phyloP scores from a whole-genome alignment of 2,113 vertebrate genomes.

The chimpanzee (Pan troglodytes) region NHGRI_mPanTro3-v2.1_pri NC_072402.2:146229001-146229500 shows the following conservation, averaged over 20 bases:
- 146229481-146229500: slow-evolving; percentile 23
- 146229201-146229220: not conserved
- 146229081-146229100: not conserved
- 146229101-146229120: not conserved
- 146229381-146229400: not conserved
- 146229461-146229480: not conserved
- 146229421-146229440: not conserved
- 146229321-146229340: not conserved
- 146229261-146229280: not conserved
- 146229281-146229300: not conserved
- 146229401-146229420: not conserved
- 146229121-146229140: not conserved
- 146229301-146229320: not conserved
- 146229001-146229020: not conserved
- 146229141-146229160: not conserved
- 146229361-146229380: not conserved
- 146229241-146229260: not conserved
- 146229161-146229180: not conserved
- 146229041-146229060: not conserved
- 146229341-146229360: not conserved
- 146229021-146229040: not conserved
- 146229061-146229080: not conserved
- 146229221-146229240: not conserved
- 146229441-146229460: not conserved
- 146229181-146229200: not conserved